These are phyloP conservation scores for Anguilla rostrata DNA, from an alignment of 2,113 vertebrate species.

Conservation along the genomic window DNA sequence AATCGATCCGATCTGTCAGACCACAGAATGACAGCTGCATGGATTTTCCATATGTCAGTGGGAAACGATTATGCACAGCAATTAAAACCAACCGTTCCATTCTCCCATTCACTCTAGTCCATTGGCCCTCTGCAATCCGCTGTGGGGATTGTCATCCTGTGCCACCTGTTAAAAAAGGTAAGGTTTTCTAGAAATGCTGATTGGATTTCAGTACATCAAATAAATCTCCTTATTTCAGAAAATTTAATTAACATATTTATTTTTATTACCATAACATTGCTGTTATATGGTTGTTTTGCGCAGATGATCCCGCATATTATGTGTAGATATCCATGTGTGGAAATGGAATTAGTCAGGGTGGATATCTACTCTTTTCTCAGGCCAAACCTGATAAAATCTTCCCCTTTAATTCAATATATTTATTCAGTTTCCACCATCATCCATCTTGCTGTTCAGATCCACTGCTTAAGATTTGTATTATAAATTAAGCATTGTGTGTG, in stretches of 20 bases:
- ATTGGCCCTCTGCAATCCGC: not conserved
- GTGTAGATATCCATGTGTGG: not conserved
- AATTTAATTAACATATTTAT: not conserved
- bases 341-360: not conserved
- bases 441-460: not conserved
- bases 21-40: constrained; percentile 26
- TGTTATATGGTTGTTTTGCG: not conserved
- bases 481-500: not conserved
- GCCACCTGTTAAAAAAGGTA: not conserved
- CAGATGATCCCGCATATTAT: not conserved
- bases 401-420: not conserved
- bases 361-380: not conserved
- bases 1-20: constrained; percentile 23
- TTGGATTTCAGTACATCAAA: not conserved
- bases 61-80: constrained; percentile 33
- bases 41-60: constrained; percentile 20
- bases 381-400: not conserved
- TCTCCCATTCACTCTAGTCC: not conserved
- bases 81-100: constrained; percentile 48
- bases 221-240: too few relatives aligned
- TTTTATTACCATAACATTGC: not conserved
- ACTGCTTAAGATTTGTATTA: not conserved
- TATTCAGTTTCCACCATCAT: not conserved
- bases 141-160: not conserved
- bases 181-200: not conserved